A percentile compares a stretch with the other conserved stretches of the same genome.
These are phyloP conservation scores for Ara ararauna DNA, from an alignment of 2,797 vertebrate species.

Conservation along the genomic window DNA sequence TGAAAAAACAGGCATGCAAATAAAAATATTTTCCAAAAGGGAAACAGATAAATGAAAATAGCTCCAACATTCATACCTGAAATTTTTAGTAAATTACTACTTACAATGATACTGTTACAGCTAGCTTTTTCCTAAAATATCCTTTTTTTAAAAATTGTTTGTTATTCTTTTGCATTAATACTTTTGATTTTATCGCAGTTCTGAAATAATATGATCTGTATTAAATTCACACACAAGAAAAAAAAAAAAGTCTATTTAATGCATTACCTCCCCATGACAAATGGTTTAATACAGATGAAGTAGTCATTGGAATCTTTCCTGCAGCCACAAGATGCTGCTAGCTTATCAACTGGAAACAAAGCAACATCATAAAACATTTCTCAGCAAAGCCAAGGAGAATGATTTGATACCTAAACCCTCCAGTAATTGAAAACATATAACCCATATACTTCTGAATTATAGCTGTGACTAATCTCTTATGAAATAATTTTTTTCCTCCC, in stretches of 20 bases:
- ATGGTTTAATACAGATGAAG: conserved; percentile 49
- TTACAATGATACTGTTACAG: neutral
- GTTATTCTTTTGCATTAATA: neutral
- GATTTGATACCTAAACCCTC: conserved; percentile 35
- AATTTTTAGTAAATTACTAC: neutral
- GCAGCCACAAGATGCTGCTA: conserved; percentile 37
- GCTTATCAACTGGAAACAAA: conserved; percentile 53
- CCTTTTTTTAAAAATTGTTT: neutral
- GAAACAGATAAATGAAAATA: neutral
- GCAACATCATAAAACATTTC: conserved; percentile 45
- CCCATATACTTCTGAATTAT: conserved; percentile 29
- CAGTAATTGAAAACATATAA: conserved; percentile 59
- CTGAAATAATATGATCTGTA: neutral
- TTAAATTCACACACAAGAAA: neutral
- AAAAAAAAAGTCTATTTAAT: neutral
- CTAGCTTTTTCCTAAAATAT: neutral
- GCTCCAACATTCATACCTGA: neutral
- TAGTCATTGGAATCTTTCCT: conserved; percentile 47
- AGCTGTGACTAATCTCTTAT: conserved; percentile 28
- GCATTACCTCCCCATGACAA: conserved; percentile 28
- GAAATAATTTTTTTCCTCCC: neutral
- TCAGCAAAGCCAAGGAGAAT: conserved; percentile 28
- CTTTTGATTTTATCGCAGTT: neutral
- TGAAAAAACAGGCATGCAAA: neutral
- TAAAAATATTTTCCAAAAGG: neutral